phyloP scores from a whole-genome alignment of 2,797 vertebrate genomes.

The Knipowitschia caucasica region DNA sequence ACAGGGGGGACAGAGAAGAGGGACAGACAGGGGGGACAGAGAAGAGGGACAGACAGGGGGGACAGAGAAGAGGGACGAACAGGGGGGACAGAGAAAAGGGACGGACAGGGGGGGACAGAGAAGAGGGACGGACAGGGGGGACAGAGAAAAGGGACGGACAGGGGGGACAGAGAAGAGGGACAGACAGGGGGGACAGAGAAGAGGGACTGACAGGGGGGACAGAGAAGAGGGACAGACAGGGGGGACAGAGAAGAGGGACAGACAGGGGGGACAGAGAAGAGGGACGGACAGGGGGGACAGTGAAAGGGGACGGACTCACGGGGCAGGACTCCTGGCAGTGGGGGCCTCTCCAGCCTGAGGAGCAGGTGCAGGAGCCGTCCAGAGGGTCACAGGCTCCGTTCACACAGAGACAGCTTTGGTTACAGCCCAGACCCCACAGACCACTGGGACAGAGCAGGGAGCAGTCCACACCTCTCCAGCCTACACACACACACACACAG shows the following conservation, averaged over 20 bases:
- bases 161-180: too few species aligned
- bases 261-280: conserved; percentile 28
- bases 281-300: too few species aligned
- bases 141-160: too few species aligned
- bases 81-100: too few species aligned
- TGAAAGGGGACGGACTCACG: too few species aligned
- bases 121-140: conserved; percentile 27
- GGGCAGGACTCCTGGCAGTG: conserved; percentile 86
- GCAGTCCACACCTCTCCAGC: conserved; percentile 94
- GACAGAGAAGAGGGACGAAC: conserved; percentile 21
- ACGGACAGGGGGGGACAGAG: too few species aligned
- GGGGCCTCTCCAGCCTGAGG: conserved; percentile 89
- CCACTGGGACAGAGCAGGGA: conserved; percentile 89
- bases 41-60: too few species aligned
- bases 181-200: too few species aligned
- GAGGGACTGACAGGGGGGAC: too few species aligned
- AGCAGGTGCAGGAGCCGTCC: conserved; percentile 87
- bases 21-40: too few species aligned
- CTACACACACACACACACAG: conserved; percentile 60
- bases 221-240: conserved; percentile 22
- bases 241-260: too few species aligned
- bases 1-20: conserved; percentile 28
- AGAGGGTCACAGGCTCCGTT: conserved; percentile 88
- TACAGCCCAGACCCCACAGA: conserved; percentile 89
- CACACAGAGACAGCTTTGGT: conserved; percentile 84